Base-by-base conservation (phyloP, 2,797 vertebrate genomes). In the Amblyraja radiata region DNA sequence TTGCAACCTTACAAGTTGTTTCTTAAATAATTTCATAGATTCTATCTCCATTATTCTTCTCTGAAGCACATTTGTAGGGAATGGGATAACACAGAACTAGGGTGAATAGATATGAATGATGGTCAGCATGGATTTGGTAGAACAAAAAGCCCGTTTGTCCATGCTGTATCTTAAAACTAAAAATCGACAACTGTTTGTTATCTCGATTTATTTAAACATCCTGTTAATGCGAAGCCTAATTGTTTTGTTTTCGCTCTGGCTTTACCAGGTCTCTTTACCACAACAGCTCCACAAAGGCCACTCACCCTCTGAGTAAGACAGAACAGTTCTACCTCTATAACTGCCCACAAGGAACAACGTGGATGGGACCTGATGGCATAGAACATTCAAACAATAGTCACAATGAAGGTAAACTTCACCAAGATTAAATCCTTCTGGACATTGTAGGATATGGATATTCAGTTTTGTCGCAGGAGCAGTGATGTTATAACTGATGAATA, bases 391-490 rank as follows among this genome's bases (percentile, higher is more conserved):
- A 91, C 39, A 9, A 46, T 36, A 91, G 65, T 74, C 39, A 91
- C 39, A 91, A 91, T 54, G 68, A 91, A 91, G 90, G 90, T 91
- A 91, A 91, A 73, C 46, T 54, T 54, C 46, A 54, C 21, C 16
- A 28, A 39, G 11, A 88, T 36, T 18, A 88, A 88, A 84, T 28
- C 28, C 14, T 68, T 10, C 84, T n/a, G 28, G 61, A 86, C 32
- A 61, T 86, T 86, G n/a, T 16, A 88, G 16, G 61, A 18, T 32
- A 0, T 88, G 4, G 61, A 36, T 21, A 68, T 88, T 88, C n/a
- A 88, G 1, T 88, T 13, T 6, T n/a, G 58, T 16, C 0, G 21
- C 80, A 58, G 80, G 46, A 25, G 25, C 6, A 8, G 2, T 63
- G 83, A n/a, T n/a, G 28, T 28, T 28, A 9, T 65, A 1, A 18